These are phyloP conservation scores for Bambusicola thoracicus DNA, from an alignment of 2,113 vertebrate species.

Conservation along the genomic window DNA sequence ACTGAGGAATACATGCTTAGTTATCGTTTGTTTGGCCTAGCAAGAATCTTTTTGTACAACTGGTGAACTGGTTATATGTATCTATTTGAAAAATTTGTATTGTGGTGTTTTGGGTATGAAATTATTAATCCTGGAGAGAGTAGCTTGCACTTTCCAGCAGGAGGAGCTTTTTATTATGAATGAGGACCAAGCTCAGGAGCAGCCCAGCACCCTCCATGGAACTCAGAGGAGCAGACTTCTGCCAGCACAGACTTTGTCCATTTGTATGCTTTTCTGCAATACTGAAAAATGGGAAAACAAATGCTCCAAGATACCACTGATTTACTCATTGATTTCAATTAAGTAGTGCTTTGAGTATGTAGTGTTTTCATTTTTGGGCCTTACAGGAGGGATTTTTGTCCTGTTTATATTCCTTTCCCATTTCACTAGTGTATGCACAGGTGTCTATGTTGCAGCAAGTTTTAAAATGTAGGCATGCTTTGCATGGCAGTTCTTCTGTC, in stretches of 20 bases:
- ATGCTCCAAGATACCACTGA: not conserved
- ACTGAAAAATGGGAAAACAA: not conserved
- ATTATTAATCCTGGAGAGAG: not conserved
- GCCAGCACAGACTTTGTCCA: fast-evolving
- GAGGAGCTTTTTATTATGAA: not conserved
- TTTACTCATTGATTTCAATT: not conserved
- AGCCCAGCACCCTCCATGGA: not conserved
- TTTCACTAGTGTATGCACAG: not conserved
- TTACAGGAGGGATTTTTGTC: not conserved
- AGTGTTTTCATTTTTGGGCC: not conserved
- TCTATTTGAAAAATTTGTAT: not conserved
- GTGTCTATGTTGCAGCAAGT: not conserved
- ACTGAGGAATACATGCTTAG: not conserved
- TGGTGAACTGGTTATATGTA: not conserved
- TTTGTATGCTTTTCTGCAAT: not conserved
- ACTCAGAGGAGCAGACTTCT: not conserved
- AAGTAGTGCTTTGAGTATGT: not conserved
- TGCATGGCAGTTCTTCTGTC: not conserved
- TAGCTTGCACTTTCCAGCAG: not conserved
- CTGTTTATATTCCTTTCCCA: not conserved
- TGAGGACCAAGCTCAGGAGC: not conserved
- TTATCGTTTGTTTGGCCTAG: not conserved
- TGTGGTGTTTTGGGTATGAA: fast-evolving
- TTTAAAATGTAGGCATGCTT: not conserved
- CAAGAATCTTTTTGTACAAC: not conserved